Evolutionary conservation across 2,113 vertebrate species (phyloP), one percentile per base, ranked within the genome.

Genomic region (Desmodus rotundus): DNA sequence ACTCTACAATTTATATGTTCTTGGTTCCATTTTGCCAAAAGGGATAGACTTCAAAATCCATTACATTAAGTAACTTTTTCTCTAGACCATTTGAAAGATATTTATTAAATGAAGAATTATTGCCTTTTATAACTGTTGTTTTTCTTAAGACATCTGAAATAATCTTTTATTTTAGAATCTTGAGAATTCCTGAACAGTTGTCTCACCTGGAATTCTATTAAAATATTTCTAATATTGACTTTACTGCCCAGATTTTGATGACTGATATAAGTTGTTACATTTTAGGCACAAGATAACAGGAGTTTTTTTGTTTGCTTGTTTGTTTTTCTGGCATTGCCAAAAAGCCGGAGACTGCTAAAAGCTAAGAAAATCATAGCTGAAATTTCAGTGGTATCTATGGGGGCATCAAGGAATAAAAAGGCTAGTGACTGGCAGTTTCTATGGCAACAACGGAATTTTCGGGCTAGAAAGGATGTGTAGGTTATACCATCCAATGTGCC

Each of bases 351-450:
- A 93, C 77, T 89, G 24, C 43, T 78, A 93, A 96, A 92, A 47
- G 36, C 38, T 0, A 12, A 41, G 73, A 95, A 96, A 84, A 93
- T 94, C 96, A 54, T 63, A 82, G 85, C 45, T 97, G 87, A 96
- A 97, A 93, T 93, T 41, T 96, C 93, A 84, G 38, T 92, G 11
- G 14, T 95, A 85, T 98, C 96, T 24, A 4, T 86, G 93, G 63
- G 26, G 95, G 82, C 36, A 76, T 95, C 68, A 88, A 89, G 85
- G 95, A 96, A 93, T 68, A 87, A 86, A 95, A 94, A 96, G 76
- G 52, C 87, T 93, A 95, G 96, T 97, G 96, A 97, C 96, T 94
- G 87, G 96, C 86, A 95, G 96, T 98, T 97, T 96, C 97, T 94
- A 98, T 97, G 96, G 89, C 94, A 97, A 97, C 94, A 96, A 87